Evolutionary conservation across 1,140 invertebrate genomes (phyloP), one percentile per base, ranked within the genome.

Genomic region (Drosophila parabipectinata): DNA sequence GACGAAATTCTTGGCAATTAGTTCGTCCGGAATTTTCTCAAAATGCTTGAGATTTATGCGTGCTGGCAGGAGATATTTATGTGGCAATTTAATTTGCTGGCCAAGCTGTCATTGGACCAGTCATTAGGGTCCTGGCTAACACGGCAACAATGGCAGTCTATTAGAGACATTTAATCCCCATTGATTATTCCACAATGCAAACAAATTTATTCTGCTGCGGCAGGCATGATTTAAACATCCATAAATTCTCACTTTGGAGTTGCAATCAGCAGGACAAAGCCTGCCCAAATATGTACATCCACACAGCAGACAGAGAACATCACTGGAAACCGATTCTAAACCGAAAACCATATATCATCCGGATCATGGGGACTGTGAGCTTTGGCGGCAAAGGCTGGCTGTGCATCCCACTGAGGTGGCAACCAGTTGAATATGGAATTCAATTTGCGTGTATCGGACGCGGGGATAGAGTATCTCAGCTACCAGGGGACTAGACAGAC

Each of bases 351-450:
- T 56, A 26, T 44, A 15, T 52, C 56, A 58, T 37, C 72, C 58
- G n/a, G 30, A 44, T 0, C 30, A 28, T 7, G 10, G 21, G n/a
- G 7, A 39, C 2, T 5, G 4, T 10, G 8, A 15, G 41, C 34
- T 10, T 37, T 37, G 34, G 15, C 12, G n/a, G 7, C 5, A 7
- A 18, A 0, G 6, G 14, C 4, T 26, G 34, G 14, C 4, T 66
- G 18, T 28, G 62, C 37, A 34, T 45, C 15, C 7, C 39, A 41
- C 14, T 21, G 44, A 18, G 26, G 32, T 41, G 72, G 47, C 73
- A 87, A 87, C 82, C 48, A 85, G 81, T 85, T 82, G 74, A 81
- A 84, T 77, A 51, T 67, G 30, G 47, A 66, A 75, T 75, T 75
- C 21, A 56, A 66, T 75, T 57, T 50, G 28, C 41, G 41, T 15